phyloP scores from a whole-genome alignment of 2,888 invertebrate genomes.

The Enoplolaimus lenunculus region DNA sequence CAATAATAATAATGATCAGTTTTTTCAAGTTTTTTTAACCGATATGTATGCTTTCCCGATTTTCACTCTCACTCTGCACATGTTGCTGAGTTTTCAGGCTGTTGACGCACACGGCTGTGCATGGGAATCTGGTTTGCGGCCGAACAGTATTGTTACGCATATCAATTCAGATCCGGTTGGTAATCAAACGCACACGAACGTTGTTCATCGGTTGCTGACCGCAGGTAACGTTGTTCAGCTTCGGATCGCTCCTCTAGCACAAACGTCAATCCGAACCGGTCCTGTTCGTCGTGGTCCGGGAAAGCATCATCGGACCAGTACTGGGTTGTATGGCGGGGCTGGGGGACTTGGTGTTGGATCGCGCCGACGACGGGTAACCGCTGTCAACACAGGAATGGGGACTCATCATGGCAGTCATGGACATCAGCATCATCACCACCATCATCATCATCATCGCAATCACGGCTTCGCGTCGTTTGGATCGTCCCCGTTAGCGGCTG shows the following conservation, averaged over 20 bases:
- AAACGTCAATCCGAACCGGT: conserved; percentile 73
- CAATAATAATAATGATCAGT: too few relatives aligned
- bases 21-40: too few relatives aligned
- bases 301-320: conserved; percentile 41
- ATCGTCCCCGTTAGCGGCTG: background rate
- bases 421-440: background rate
- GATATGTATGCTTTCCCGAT: too few relatives aligned
- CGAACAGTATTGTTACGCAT: conserved; percentile 66
- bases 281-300: conserved; percentile 52
- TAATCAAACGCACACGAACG: conserved; percentile 38
- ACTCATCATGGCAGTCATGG: background rate
- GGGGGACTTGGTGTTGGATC: background rate
- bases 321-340: conserved; percentile 10
- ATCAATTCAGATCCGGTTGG: conserved; percentile 57
- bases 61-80: too few relatives aligned
- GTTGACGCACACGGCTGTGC: conserved; percentile 31
- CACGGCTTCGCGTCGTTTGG: background rate
- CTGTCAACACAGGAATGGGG: background rate
- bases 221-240: conserved; percentile 35
- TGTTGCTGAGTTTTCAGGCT: conserved; percentile 15
- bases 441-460: background rate
- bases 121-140: conserved; percentile 47
- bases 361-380: conserved; percentile 1
- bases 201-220: conserved; percentile 36
- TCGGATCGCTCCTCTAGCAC: conserved; percentile 62